These are phyloP conservation scores for Philopedon plagiatum DNA, from an alignment of 2,888 invertebrate species.

Conservation along the genomic window DNA sequence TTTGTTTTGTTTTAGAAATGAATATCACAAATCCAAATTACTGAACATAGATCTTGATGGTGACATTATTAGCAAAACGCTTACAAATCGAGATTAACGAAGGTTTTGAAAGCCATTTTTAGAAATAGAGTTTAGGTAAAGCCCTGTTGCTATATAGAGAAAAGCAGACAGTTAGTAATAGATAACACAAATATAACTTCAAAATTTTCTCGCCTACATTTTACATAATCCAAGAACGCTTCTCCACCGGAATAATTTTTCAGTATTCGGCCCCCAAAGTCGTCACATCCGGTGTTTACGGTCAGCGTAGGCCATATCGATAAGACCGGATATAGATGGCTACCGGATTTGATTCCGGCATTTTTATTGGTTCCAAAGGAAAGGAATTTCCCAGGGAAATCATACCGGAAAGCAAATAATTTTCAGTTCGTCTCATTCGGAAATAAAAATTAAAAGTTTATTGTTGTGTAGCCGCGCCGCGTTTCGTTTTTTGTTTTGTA, in stretches of 20 bases:
- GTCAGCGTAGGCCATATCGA: conserved; percentile 64
- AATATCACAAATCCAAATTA: too few relatives aligned
- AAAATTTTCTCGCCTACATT: too few relatives aligned
- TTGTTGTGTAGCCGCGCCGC: conserved; percentile 24
- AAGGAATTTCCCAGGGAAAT: conserved; percentile 51
- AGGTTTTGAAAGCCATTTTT: too few relatives aligned
- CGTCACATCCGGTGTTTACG: conserved; percentile 65
- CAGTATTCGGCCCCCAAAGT: conserved; percentile 61
- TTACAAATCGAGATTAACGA: too few relatives aligned
- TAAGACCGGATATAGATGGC: conserved; percentile 65
- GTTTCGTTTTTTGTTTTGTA: conserved; percentile 23
- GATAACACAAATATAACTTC: too few relatives aligned
- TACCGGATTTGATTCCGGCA: conserved; percentile 63
- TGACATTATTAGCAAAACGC: too few relatives aligned
- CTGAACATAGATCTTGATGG: too few relatives aligned
- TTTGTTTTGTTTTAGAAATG: too few relatives aligned
- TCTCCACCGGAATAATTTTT: conserved; percentile 57
- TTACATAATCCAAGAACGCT: conserved; percentile 25
- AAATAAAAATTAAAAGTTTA: conserved; percentile 60
- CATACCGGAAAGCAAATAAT: conserved; percentile 51
- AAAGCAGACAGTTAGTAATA: too few relatives aligned
- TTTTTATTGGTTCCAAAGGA: conserved; percentile 56
- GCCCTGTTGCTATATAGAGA: too few relatives aligned
- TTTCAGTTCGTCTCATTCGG: conserved; percentile 46
- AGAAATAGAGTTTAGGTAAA: too few relatives aligned